These are phyloP conservation scores for Aplochiton taeniatus DNA, from an alignment of 2,797 vertebrate species.

Conservation along the genomic window DNA sequence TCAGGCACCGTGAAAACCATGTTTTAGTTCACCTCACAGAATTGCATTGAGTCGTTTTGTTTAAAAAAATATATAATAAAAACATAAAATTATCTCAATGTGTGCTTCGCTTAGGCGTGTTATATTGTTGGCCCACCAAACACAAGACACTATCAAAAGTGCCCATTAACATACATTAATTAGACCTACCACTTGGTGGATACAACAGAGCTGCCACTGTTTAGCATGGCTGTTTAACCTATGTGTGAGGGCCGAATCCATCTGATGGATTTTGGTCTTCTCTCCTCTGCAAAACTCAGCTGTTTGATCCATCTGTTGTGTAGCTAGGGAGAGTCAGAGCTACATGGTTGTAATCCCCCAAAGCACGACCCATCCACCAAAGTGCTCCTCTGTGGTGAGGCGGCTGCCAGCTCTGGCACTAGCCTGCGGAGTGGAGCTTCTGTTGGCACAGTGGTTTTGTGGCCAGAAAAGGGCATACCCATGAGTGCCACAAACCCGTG, in stretches of 20 bases:
- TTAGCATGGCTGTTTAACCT: neutral
- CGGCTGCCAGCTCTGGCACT: slow-evolving; percentile 63
- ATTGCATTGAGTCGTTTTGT: no score
- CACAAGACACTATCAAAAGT: no score
- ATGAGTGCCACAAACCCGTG: slow-evolving; percentile 36
- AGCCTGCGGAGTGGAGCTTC: slow-evolving; percentile 57
- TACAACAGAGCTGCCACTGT: no score
- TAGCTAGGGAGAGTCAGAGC: slow-evolving; percentile 58
- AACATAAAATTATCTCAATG: no score
- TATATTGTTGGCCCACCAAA: no score
- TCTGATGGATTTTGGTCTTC: slow-evolving; percentile 43
- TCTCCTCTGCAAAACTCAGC: slow-evolving; percentile 50
- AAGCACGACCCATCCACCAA: slow-evolving; percentile 59
- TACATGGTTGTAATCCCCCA: slow-evolving; percentile 66
- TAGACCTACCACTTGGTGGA: no score
- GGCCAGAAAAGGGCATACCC: slow-evolving; percentile 43
- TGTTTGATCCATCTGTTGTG: slow-evolving; percentile 70
- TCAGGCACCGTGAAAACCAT: no score
- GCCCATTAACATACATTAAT: no score
- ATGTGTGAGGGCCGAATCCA: slow-evolving; percentile 12
- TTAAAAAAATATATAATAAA: no score
- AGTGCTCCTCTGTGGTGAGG: slow-evolving; percentile 33
- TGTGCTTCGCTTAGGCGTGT: no score
- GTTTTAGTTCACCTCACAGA: no score
- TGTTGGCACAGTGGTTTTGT: slow-evolving; percentile 60